Percentiles rank a stretch among this genome's conserved stretches.
Evolutionary conservation across 1,140 invertebrate species (phyloP).

Genomic region (Cataglyphis hispanica): DNA sequence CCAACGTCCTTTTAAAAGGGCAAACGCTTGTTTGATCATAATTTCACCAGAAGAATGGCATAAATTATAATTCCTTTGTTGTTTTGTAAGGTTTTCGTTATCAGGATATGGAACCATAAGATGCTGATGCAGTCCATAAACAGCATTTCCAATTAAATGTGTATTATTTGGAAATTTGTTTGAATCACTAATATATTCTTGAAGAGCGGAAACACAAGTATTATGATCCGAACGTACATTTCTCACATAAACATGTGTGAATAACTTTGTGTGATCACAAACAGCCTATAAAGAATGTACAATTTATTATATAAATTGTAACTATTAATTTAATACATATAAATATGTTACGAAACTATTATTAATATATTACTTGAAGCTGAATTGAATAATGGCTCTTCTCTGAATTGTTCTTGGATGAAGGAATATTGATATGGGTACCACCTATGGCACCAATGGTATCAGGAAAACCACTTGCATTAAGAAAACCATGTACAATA

Average conservation of each 20-base stretch:
- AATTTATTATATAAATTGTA: too few species aligned
- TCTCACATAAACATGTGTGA: conserved; percentile 7
- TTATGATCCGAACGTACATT: background rate
- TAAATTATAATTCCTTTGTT: conserved; percentile 15
- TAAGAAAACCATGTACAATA: background rate
- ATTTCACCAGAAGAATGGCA: background rate
- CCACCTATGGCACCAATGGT: background rate
- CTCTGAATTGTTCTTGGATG: background rate
- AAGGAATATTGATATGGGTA: conserved; percentile 21
- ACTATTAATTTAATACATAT: too few species aligned
- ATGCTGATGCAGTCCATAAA: background rate
- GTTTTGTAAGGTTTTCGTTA: background rate
- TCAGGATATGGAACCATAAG: conserved; percentile 4
- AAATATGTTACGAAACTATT: background rate
- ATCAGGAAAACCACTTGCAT: background rate
- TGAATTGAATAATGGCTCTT: conserved; percentile 15
- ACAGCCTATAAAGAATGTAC: background rate
- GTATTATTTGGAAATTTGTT: conserved; percentile 26
- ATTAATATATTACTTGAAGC: background rate
- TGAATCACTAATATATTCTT: conserved; percentile 10
- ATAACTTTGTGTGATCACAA: conserved; percentile 5
- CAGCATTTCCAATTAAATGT: conserved; percentile 28
- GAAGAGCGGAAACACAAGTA: background rate
- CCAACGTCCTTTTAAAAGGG: conserved; percentile 7
- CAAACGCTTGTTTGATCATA: background rate